Base-by-base conservation (phyloP, 2,113 vertebrate genomes). In the Piaya cayana region DNA sequence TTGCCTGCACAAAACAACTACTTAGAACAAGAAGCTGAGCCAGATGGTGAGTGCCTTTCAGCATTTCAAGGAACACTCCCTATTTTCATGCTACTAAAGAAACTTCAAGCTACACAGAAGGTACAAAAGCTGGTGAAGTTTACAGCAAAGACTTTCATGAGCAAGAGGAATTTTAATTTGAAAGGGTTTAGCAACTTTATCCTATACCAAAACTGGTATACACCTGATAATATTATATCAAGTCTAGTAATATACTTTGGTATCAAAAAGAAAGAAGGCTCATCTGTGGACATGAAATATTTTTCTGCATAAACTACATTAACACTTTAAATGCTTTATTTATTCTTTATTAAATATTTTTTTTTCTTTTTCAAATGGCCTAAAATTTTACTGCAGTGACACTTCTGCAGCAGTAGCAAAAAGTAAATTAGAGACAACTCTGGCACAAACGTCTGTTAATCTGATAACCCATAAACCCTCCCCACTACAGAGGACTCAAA, bases 401-500 rank as follows among this genome's bases (percentile, higher is more conserved):
- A 74, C 21, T 86, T 92, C 10, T 32, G 80, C 21, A 83, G 56
- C 29, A 60, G 86, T 15, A 68, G 36, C 16, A 85, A 86, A 94
- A 94, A 75, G n/a, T 76, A 88, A 92, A 71, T 84, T 86, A 34
- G n/a, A 79, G 30, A 81, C 25, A 86, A 69, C 64, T 82, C 70
- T 60, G 39, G 52, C 69, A 92, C 64, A 93, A 96, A 72, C 12
- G 39, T 43, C 71, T 77, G 81, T 69, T 91, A 95, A 94, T 93
- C 76, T 94, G 87, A 95, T 96, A 96, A 92, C 82, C 50, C 69
- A 93, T 39, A 94, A 88, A 82, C 53, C 27, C 23, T 91, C 79
- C 75, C 50, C 37, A 47, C 58, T 77, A 69, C 69, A 32, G 87
- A 83, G 56, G 79, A 86, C 63, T 94, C 87, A 65, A 95, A 79